A percentile compares a stretch with the other conserved stretches of the same genome.
These are phyloP conservation scores for Tetramorium bicarinatum DNA, from an alignment of 2,888 invertebrate genomes.

Conservation along the genomic window DNA sequence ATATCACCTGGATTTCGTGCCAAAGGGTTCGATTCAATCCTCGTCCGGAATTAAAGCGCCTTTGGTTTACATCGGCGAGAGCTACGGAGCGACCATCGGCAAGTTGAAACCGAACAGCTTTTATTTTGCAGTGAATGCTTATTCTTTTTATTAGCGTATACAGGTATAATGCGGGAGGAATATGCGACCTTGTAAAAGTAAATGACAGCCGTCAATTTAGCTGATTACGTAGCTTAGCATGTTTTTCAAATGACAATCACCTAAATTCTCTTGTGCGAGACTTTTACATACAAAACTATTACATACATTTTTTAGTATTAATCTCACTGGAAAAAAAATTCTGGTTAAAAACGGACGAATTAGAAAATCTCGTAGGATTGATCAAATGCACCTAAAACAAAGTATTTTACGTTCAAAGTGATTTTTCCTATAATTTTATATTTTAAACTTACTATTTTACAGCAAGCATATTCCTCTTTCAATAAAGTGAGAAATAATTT, in stretches of 20 bases:
- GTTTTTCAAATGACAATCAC: neutral
- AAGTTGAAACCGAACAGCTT: neutral
- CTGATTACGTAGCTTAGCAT: neutral
- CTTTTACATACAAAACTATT: neutral
- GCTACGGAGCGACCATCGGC: neutral
- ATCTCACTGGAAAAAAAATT: no score
- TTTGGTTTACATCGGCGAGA: conserved; percentile 13
- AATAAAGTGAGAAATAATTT: no score
- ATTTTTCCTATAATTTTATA: no score
- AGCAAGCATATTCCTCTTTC: no score
- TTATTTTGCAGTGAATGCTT: neutral
- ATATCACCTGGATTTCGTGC: neutral
- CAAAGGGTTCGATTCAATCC: conserved; percentile 14
- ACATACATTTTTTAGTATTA: neutral
- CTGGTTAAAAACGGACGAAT: no score
- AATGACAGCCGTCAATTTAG: neutral
- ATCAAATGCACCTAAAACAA: no score
- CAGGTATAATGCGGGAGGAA: neutral
- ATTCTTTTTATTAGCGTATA: conserved; percentile 8
- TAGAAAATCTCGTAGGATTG: no score
- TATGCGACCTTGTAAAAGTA: neutral
- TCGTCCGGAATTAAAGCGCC: conserved; percentile 17
- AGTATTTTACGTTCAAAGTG: no score
- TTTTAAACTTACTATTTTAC: no score
- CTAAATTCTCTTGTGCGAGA: neutral